Percentiles rank a stretch among this genome's conserved stretches.
Conservation (phyloP, 1,140 invertebrate genomes). For the Lineus longissimus region DNA sequence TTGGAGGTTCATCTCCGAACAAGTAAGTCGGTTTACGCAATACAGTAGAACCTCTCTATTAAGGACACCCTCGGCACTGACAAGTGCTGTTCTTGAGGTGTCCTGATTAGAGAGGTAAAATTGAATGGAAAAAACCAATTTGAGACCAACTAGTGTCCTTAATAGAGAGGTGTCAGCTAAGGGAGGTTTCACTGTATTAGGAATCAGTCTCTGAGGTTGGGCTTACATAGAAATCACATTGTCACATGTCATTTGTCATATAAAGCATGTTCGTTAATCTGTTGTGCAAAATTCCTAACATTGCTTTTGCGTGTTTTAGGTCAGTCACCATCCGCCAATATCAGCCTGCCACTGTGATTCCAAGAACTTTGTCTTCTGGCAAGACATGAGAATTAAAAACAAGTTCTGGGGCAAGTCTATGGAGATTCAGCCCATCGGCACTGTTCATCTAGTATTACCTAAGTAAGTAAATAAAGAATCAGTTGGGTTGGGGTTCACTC, state of each 20-base stretch:
- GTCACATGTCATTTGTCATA: neutral
- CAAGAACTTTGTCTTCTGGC: conserved; percentile 73
- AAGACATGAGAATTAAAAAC: conserved; percentile 57
- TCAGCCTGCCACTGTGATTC: conserved; percentile 52
- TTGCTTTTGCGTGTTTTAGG: conserved; percentile 37
- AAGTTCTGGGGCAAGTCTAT: conserved; percentile 57
- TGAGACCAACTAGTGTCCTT: too few species aligned
- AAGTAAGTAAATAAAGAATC: conserved; percentile 39
- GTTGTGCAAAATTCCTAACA: too few species aligned
- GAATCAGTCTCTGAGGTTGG: neutral
- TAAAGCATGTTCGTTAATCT: too few species aligned
- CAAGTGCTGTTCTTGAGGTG: too few species aligned
- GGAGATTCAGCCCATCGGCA: conserved; percentile 54
- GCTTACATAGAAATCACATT: neutral
- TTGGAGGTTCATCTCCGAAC: conserved; percentile 71
- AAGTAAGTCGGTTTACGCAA: conserved; percentile 52
- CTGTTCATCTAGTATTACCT: conserved; percentile 54
- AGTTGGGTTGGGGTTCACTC: conserved; percentile 18
- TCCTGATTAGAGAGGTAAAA: too few species aligned
- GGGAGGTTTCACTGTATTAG: too few species aligned
- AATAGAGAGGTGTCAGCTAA: too few species aligned
- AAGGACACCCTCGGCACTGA: too few species aligned
- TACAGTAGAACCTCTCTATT: too few species aligned
- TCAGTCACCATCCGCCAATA: conserved; percentile 53
- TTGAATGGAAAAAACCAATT: too few species aligned